phyloP scores from a whole-genome alignment of 2,797 vertebrate genomes.

The Apogon hyalosoma region DNA sequence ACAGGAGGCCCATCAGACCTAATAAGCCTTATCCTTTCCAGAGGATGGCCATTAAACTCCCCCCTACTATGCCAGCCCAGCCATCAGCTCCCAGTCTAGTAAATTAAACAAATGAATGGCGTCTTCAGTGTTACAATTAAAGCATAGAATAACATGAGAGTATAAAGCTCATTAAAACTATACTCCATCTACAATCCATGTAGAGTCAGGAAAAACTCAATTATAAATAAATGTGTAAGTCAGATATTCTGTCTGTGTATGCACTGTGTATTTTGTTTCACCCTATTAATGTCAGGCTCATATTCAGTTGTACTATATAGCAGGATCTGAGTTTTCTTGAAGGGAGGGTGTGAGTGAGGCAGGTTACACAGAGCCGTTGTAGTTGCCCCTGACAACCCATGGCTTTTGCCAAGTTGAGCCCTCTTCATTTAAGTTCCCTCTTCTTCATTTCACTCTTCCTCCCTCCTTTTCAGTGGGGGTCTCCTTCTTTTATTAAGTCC shows the following conservation, averaged over 20 bases:
- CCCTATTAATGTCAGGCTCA: slow-evolving; percentile 52
- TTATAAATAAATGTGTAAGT: slow-evolving; percentile 69
- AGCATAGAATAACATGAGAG: slow-evolving; percentile 74
- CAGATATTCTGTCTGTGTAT: slow-evolving; percentile 47
- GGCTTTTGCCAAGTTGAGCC: slow-evolving; percentile 71
- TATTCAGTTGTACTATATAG: slow-evolving; percentile 45
- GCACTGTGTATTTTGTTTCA: slow-evolving; percentile 63
- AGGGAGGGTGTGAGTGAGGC: slow-evolving; percentile 27
- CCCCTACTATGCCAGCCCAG: slow-evolving; percentile 57
- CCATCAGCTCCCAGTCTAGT: slow-evolving; percentile 72
- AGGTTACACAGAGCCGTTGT: slow-evolving; percentile 48
- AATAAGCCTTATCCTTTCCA: slow-evolving; percentile 84
- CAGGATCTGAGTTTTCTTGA: slow-evolving; percentile 36
- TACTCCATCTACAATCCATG: slow-evolving; percentile 51
- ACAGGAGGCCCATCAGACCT: slow-evolving; percentile 84
- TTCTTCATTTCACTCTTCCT: slow-evolving; percentile 56
- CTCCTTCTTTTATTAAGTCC: slow-evolving; percentile 69
- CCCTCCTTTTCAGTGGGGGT: slow-evolving; percentile 60
- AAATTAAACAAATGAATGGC: slow-evolving; percentile 80
- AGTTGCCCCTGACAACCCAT: slow-evolving; percentile 80
- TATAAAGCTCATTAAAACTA: slow-evolving; percentile 59
- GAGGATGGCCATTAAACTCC: slow-evolving; percentile 79
- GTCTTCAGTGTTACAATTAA: slow-evolving; percentile 74
- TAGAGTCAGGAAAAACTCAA: slow-evolving; percentile 57
- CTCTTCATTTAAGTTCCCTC: slow-evolving; percentile 67